Evolutionary conservation across 2,797 vertebrate species (phyloP).

Genomic region (Lycodopsis pacificus): DNA sequence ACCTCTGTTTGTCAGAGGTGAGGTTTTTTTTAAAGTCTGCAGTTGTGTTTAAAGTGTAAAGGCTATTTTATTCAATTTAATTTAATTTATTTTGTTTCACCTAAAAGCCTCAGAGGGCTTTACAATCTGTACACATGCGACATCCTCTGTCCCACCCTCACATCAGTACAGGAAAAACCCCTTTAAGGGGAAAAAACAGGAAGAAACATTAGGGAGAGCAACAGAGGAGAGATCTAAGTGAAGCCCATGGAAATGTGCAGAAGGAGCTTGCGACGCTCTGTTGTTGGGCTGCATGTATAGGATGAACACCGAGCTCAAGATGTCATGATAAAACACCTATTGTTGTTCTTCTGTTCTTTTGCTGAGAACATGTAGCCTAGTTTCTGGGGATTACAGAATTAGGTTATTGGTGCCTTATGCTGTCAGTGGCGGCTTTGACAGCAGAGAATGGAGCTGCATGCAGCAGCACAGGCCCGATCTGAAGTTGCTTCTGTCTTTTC

Average conservation of each 20-base stretch:
- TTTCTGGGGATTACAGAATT: conserved; percentile 75
- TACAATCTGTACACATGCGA: no score
- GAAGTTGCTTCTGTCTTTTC: conserved; percentile 48
- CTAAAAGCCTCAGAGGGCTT: no score
- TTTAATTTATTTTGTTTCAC: no score
- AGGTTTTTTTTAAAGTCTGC: background rate
- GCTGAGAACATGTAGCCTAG: conserved; percentile 57
- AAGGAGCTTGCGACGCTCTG: conserved; percentile 5
- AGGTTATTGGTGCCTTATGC: conserved; percentile 71
- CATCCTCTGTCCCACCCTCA: no score
- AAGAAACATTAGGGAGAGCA: no score
- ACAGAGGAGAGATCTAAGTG: background rate
- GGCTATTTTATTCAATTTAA: no score
- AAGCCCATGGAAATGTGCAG: conserved; percentile 2
- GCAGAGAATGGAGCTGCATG: conserved; percentile 16
- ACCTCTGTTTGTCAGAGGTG: background rate
- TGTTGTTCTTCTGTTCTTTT: conserved; percentile 61
- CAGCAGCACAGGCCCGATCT: conserved; percentile 14
- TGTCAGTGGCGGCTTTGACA: conserved; percentile 38
- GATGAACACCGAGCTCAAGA: background rate
- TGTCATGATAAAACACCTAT: conserved; percentile 40
- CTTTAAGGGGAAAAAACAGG: no score
- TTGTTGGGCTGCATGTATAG: conserved; percentile 13
- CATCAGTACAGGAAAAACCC: no score
- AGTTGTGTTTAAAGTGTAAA: background rate